Base-by-base conservation (phyloP, 2,888 invertebrate genomes). In the Drosophila nr. fundita region DNA sequence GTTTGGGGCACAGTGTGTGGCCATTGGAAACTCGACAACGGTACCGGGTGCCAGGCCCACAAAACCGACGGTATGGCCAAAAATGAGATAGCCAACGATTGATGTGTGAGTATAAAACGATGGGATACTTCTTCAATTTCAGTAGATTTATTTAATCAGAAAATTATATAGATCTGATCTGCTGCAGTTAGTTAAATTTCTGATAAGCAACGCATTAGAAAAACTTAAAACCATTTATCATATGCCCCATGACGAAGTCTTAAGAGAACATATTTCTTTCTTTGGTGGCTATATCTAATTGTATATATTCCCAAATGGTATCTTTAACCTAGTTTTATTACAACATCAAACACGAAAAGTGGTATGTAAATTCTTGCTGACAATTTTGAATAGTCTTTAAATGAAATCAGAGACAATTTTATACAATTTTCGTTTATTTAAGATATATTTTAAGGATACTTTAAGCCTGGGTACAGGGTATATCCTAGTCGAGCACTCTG, bases 21-120 rank as follows among this genome's bases (percentile, higher is more conserved):
- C 73, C 13, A 89, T 84, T 61, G 87, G 87, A 2, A 89, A 90
- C 49, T 87, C 90, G 3, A 78, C 78, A 7, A 82, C 61, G 4
- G 78, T 79, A 40, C 89, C 80, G 2, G 89, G 86, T 1, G 74
- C 77, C 4, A 91, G 79, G 62, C 90, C 90, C 18, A 75, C 87
- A 0, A 91, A 91, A 68, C 91, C 91, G 15, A 89, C 90, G 0
- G 74, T 90, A 8, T 88, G 90, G 87, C 90, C 88, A 15, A 90
- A 87, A 68, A 49, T 89, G 60, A 63, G 80, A 40, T 80, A 79
- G 61, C 24, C 4, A n/a, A 7, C 11, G 0, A 15, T 15, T 30
- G 11, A 30, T 42, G 15, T 42, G 21, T 68, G 34, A 58, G 69
- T 34, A 50, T 4, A 40, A 21, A 5, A 29, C 15, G 18, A 29